A percentile compares a stretch with the other conserved stretches of the same genome.
Evolutionary conservation across 2,113 vertebrate species (phyloP).

Genomic region (Dinomys branickii): DNA sequence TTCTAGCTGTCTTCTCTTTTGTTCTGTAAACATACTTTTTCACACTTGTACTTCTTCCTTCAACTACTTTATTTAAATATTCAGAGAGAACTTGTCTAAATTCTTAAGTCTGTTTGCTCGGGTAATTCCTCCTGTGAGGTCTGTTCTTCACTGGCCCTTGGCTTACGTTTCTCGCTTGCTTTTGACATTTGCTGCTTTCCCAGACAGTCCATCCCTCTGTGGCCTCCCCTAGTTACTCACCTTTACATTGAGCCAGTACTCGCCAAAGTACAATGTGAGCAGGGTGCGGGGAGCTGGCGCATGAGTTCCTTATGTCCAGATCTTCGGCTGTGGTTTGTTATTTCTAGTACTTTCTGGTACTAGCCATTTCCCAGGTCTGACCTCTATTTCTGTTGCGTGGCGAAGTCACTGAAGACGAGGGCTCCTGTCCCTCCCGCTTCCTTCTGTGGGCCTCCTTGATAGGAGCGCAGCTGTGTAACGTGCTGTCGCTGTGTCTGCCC

Average conservation of each 20-base stretch:
- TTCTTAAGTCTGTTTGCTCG: constrained; percentile 9
- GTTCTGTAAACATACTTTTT: neutral
- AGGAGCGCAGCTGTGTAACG: neutral
- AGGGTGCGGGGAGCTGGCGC: neutral
- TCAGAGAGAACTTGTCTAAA: neutral
- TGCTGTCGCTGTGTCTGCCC: neutral
- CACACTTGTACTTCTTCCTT: neutral
- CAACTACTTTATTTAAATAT: neutral
- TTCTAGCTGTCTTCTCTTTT: neutral
- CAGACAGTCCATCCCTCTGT: neutral
- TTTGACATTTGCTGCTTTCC: constrained; percentile 11
- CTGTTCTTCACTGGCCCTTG: constrained; percentile 36
- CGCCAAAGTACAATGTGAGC: neutral
- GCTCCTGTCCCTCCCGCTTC: neutral
- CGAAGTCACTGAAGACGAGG: neutral
- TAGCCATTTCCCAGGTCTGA: neutral
- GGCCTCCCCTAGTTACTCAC: neutral
- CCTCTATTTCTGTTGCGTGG: neutral
- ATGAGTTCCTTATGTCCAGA: neutral
- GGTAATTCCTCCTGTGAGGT: neutral
- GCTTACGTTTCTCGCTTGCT: constrained; percentile 27
- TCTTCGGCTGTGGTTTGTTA: neutral
- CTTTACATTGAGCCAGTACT: neutral
- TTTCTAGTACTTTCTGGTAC: neutral
- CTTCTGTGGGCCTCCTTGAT: no score